phyloP scores from a whole-genome alignment of 2,113 vertebrate species.

The Sebastes schlegelii region DNA sequence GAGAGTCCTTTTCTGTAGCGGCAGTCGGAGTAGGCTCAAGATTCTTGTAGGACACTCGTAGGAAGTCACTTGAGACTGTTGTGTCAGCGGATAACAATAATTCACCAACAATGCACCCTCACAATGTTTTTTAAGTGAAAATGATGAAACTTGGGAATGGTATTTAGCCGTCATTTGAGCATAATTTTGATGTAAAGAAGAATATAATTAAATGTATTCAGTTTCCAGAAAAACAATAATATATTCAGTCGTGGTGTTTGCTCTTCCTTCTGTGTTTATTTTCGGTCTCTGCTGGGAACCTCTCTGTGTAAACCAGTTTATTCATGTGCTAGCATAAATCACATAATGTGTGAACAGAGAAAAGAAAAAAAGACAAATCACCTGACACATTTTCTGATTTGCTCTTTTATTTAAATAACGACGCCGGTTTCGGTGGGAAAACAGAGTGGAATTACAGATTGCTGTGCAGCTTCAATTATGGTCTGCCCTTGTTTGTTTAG shows the following conservation, averaged over 20 bases:
- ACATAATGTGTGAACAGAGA: conserved; percentile 38
- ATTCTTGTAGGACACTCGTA: conserved; percentile 50
- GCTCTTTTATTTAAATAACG: conserved; percentile 58
- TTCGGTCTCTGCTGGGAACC: conserved; percentile 60
- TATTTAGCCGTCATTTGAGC: background rate
- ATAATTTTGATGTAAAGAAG: no score
- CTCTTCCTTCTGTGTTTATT: conserved; percentile 28
- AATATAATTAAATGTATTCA: background rate
- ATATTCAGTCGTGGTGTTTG: background rate
- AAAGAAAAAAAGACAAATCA: conserved; percentile 48
- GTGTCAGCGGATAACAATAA: conserved; percentile 44
- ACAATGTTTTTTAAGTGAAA: background rate
- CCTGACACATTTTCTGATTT: conserved; percentile 61
- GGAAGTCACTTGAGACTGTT: conserved; percentile 61
- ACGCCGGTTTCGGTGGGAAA: conserved; percentile 39
- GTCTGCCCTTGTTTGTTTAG: conserved; percentile 56
- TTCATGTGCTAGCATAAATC: conserved; percentile 37
- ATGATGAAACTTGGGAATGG: no score
- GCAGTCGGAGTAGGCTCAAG: conserved; percentile 28
- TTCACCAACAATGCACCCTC: conserved; percentile 9
- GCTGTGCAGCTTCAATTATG: conserved; percentile 63
- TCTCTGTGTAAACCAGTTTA: conserved; percentile 31
- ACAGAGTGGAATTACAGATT: conserved; percentile 49
- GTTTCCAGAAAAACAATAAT: background rate
- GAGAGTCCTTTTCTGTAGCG: conserved; percentile 55